A percentile compares a stretch with the other conserved stretches of the same genome.
Conservation (phyloP, 2,113 vertebrate species). For the Chloropsis cyanopogon region DNA sequence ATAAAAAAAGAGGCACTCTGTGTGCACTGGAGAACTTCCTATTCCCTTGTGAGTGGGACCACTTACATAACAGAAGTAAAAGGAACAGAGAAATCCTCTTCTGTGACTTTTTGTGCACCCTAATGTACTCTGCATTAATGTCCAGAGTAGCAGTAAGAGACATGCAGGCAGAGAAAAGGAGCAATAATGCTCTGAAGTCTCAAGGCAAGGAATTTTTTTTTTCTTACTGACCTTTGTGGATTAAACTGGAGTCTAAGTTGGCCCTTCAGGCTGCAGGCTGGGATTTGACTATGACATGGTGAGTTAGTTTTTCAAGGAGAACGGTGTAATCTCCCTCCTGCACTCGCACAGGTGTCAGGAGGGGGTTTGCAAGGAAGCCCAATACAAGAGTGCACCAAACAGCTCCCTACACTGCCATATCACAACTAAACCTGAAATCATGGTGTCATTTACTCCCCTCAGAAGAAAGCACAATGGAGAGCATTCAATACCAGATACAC, state of each 20-base stretch:
- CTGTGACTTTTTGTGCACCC: neutral
- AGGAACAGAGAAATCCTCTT: neutral
- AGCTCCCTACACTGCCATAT: neutral
- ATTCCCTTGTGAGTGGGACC: neutral
- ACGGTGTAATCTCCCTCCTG: neutral
- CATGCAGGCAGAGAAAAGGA: neutral
- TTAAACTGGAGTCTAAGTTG: neutral
- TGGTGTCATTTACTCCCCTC: fast-evolving
- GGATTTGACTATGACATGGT: neutral
- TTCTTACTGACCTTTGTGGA: neutral
- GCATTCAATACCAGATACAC: neutral
- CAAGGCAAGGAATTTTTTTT: neutral
- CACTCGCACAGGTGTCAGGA: neutral
- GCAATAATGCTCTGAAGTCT: neutral
- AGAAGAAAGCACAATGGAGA: neutral
- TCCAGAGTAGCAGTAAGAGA: neutral
- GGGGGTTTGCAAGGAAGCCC: neutral
- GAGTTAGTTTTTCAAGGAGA: neutral
- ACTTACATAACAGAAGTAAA: neutral
- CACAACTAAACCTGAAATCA: neutral
- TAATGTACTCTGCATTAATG: neutral
- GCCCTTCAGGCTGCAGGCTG: neutral
- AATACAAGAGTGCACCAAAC: neutral
- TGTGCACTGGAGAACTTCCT: neutral
- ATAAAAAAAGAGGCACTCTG: neutral